These are phyloP conservation scores for Delichon dasypus DNA, from an alignment of 2,797 vertebrate species.

Conservation along the genomic window DNA sequence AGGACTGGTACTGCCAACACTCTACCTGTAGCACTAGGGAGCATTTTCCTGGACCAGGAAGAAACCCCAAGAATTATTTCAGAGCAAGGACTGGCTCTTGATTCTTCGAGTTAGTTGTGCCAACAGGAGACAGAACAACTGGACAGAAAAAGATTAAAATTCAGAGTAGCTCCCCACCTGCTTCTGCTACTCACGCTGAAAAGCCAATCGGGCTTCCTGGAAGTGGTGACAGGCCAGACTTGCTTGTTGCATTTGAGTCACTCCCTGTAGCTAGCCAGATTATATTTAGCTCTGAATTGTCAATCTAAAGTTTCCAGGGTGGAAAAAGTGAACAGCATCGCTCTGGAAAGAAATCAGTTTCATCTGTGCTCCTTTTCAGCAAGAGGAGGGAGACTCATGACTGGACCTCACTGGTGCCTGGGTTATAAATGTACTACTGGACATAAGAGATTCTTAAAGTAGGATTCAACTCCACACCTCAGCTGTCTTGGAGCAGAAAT, in stretches of 20 bases:
- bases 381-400: not conserved
- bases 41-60: not conserved
- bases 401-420: not conserved
- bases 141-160: slow-evolving; percentile 25
- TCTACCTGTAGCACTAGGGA: not conserved
- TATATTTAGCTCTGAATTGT: slow-evolving; percentile 80
- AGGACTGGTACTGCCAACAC: not conserved
- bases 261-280: slow-evolving; percentile 42
- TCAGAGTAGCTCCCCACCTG: slow-evolving; percentile 70
- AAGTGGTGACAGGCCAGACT: slow-evolving; percentile 38
- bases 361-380: not conserved
- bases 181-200: slow-evolving; percentile 57
- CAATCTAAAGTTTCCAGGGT: slow-evolving; percentile 64
- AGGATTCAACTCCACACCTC: not conserved
- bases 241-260: slow-evolving; percentile 67
- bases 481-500: not conserved
- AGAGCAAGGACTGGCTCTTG: slow-evolving; percentile 3
- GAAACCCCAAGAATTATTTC: not conserved
- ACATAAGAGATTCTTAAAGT: not conserved
- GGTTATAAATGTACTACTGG: not conserved
- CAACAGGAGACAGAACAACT: not conserved
- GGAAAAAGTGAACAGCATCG: slow-evolving; percentile 65
- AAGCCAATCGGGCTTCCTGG: slow-evolving; percentile 3
- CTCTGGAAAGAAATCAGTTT: slow-evolving; percentile 43
- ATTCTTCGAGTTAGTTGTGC: not conserved